These are phyloP conservation scores for Mola mola DNA, from an alignment of 2,113 vertebrate species.

Conservation along the genomic window DNA sequence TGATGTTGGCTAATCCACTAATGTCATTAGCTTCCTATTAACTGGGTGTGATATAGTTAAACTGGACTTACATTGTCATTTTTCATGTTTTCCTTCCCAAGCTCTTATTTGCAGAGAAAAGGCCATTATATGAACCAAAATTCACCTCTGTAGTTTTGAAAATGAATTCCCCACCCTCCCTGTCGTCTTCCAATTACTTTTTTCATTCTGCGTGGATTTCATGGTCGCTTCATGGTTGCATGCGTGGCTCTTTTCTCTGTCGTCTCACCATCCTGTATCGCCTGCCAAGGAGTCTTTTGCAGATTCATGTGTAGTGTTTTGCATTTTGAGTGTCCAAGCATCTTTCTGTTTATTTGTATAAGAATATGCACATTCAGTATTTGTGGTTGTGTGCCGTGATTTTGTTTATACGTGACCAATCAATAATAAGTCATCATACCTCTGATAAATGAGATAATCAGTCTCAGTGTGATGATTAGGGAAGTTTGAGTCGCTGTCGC, in stretches of 20 bases:
- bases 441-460: slow-evolving; percentile 47
- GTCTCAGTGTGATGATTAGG: slow-evolving; percentile 27
- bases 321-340: not conserved
- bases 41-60: slow-evolving; percentile 54
- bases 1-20: slow-evolving; percentile 57
- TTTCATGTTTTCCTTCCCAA: slow-evolving; percentile 9
- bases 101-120: slow-evolving; percentile 55
- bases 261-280: slow-evolving; percentile 26
- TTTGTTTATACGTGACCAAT: not conserved
- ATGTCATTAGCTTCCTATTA: slow-evolving; percentile 66
- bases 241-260: slow-evolving; percentile 47
- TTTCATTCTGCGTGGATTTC: slow-evolving; percentile 76
- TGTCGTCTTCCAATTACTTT: slow-evolving; percentile 70
- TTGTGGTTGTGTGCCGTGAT: not conserved
- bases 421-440: slow-evolving; percentile 42
- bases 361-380: slow-evolving; percentile 24
- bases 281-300: slow-evolving; percentile 29
- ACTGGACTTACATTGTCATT: slow-evolving; percentile 49
- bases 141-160: slow-evolving; percentile 69
- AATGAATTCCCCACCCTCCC: slow-evolving; percentile 64
- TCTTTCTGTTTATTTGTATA: slow-evolving; percentile 11
- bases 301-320: slow-evolving; percentile 15
- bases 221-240: slow-evolving; percentile 67
- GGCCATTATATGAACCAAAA: slow-evolving; percentile 53
- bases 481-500: slow-evolving; percentile 42